Conservation (phyloP, 1,140 invertebrate species). For the Bombus affinis region DNA sequence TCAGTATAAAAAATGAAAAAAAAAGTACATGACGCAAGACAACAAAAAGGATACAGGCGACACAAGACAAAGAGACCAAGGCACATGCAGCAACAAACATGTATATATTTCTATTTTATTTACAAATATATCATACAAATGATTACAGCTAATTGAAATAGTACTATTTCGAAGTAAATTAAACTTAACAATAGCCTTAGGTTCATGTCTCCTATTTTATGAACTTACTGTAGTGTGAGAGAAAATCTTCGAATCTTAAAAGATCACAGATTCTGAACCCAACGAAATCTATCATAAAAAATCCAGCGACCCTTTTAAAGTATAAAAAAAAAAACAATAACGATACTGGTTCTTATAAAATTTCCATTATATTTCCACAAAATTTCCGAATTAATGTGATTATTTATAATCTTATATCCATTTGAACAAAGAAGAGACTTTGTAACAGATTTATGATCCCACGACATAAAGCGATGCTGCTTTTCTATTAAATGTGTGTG, state of each 20-base stretch:
- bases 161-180: constrained; percentile 56
- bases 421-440: background rate
- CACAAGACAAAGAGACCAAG: constrained; percentile 75
- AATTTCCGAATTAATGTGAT: background rate
- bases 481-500: constrained; percentile 33
- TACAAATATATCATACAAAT: constrained; percentile 74
- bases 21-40: constrained; percentile 55
- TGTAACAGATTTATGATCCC: background rate
- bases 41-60: constrained; percentile 65
- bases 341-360: background rate
- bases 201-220: constrained; percentile 26
- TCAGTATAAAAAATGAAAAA: constrained; percentile 45
- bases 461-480: constrained; percentile 51
- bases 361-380: background rate
- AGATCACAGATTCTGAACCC: constrained; percentile 11
- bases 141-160: constrained; percentile 57
- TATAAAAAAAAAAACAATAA: constrained; percentile 2
- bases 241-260: constrained; percentile 12
- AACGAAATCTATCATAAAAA: background rate
- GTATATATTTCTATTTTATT: constrained; percentile 74
- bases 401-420: background rate
- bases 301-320: background rate
- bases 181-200: constrained; percentile 56
- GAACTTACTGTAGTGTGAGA: constrained; percentile 13
- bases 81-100: constrained; percentile 80